Percentiles rank a stretch among this genome's conserved stretches.
phyloP scores from a whole-genome alignment of 2,113 vertebrate species.

The Chunga burmeisteri region DNA sequence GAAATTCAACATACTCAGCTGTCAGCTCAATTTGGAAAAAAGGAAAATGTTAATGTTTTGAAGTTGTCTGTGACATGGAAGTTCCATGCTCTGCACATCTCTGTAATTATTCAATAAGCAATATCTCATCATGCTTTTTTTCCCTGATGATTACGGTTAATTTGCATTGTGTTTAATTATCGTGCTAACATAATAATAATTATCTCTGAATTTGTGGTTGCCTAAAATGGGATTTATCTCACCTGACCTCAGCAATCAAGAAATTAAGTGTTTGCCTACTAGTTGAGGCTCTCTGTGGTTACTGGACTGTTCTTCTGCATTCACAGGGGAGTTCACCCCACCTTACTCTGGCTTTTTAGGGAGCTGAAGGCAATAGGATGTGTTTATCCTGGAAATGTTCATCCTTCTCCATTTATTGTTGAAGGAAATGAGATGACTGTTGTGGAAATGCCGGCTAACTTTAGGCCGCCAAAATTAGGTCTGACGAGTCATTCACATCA shows the following conservation, averaged over 20 bases:
- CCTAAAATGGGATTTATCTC: background rate
- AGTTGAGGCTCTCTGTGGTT: background rate
- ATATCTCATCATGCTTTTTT: background rate
- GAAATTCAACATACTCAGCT: background rate
- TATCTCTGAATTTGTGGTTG: background rate
- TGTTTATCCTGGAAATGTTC: background rate
- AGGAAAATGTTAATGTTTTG: background rate
- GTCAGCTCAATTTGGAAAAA: background rate
- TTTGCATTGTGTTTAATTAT: constrained; percentile 1
- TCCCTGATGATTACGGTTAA: background rate
- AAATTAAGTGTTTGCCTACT: background rate
- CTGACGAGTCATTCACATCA: constrained; percentile 48
- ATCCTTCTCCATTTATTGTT: background rate
- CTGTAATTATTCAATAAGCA: background rate
- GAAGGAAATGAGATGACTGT: background rate
- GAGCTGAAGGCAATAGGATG: background rate
- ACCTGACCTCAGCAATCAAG: background rate
- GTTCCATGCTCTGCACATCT: background rate
- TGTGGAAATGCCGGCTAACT: constrained; percentile 25
- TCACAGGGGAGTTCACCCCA: background rate
- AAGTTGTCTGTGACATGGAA: background rate
- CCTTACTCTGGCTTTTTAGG: background rate
- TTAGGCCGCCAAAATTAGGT: constrained; percentile 46
- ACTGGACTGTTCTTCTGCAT: background rate
- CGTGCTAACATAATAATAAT: background rate